Conservation (phyloP, 2,888 invertebrate genomes). For the Lithophane semibrunnea region DNA sequence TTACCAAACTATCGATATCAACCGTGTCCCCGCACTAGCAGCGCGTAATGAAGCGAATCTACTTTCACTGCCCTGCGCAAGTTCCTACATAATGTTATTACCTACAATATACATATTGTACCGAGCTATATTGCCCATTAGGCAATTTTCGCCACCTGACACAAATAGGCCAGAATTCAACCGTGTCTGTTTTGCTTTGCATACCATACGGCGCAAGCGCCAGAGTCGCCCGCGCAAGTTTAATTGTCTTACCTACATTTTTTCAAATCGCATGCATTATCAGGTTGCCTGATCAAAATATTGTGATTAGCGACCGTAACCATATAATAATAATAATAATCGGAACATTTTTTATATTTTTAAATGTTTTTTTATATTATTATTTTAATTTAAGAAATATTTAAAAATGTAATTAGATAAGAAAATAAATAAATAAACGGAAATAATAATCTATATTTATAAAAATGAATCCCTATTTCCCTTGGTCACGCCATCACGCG, state of each 20-base stretch:
- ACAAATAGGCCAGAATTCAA: background rate
- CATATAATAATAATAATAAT: background rate
- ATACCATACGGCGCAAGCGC: background rate
- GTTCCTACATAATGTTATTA: slow-evolving; percentile 64
- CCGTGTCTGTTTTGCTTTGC: background rate
- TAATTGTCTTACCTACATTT: background rate
- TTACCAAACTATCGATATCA: slow-evolving; percentile 38
- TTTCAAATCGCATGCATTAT: background rate
- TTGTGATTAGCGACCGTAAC: background rate
- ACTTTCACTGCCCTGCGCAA: slow-evolving; percentile 69
- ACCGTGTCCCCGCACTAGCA: slow-evolving; percentile 59
- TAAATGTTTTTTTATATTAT: too few species aligned
- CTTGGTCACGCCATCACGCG: too few species aligned
- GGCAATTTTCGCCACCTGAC: background rate
- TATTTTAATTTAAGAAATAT: too few species aligned
- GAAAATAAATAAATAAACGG: too few species aligned
- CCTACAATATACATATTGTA: slow-evolving; percentile 46
- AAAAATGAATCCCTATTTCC: too few species aligned
- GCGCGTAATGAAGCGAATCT: slow-evolving; percentile 66
- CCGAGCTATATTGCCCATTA: slow-evolving; percentile 24
- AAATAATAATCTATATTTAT: too few species aligned
- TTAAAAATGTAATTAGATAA: too few species aligned
- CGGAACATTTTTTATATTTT: too few species aligned
- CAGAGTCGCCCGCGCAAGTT: background rate
- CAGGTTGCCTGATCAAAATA: background rate